These are phyloP conservation scores for Scophthalmus maximus DNA, from an alignment of 2,113 vertebrate species.

Conservation along the genomic window DNA sequence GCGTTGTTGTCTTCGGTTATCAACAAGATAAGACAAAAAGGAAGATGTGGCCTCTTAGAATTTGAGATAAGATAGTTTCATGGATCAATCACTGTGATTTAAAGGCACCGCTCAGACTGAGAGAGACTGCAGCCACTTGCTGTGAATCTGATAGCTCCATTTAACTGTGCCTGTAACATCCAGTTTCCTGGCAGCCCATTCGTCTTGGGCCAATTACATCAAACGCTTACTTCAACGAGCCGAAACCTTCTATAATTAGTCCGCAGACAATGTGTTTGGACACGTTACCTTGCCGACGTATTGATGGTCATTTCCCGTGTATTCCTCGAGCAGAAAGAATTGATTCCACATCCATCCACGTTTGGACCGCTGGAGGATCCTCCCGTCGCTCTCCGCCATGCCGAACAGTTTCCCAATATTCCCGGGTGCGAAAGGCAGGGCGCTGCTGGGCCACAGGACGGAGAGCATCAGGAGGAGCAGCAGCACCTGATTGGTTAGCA, in stretches of 20 bases:
- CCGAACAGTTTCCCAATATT: slow-evolving; percentile 77
- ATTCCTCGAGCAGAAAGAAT: slow-evolving; percentile 98
- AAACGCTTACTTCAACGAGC: slow-evolving; percentile 48
- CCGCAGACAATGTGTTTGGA: slow-evolving; percentile 29
- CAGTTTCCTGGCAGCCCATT: slow-evolving; percentile 56
- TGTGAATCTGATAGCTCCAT: slow-evolving; percentile 50
- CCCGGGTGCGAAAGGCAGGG: slow-evolving; percentile 75
- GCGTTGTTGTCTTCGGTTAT: neutral
- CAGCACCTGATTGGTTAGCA: slow-evolving; percentile 76
- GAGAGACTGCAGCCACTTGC: slow-evolving; percentile 3
- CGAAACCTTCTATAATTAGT: slow-evolving; percentile 60
- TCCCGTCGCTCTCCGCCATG: slow-evolving; percentile 80
- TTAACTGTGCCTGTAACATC: slow-evolving; percentile 51
- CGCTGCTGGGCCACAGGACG: slow-evolving; percentile 65
- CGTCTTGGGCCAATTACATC: slow-evolving; percentile 66
- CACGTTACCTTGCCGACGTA: slow-evolving; percentile 97
- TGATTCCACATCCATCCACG: slow-evolving; percentile 99
- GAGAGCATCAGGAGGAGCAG: slow-evolving; percentile 76
- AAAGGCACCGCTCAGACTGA: neutral
- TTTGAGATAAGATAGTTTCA: no score
- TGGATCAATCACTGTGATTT: no score
- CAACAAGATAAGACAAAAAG: no score
- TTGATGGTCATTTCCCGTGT: slow-evolving; percentile 92
- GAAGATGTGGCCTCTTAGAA: no score
- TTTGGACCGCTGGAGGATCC: slow-evolving; percentile 89